These are phyloP conservation scores for Phocoena sinus DNA, from an alignment of 2,113 vertebrate species.

Conservation along the genomic window DNA sequence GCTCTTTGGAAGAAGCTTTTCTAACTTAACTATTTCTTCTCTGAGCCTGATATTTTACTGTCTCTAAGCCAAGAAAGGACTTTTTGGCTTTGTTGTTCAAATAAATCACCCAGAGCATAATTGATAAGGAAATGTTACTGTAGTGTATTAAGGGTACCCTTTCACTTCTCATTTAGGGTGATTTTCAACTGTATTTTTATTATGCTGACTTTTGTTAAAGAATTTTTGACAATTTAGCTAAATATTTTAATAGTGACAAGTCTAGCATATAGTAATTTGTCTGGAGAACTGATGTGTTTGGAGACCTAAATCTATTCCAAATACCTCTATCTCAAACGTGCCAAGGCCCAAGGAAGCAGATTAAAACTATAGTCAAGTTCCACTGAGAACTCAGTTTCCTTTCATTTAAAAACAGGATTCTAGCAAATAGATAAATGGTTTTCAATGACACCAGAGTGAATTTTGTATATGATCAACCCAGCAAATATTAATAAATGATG, in stretches of 20 bases:
- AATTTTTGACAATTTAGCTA: background rate
- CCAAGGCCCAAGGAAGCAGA: background rate
- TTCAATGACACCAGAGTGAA: background rate
- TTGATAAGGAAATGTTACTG: background rate
- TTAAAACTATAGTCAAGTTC: background rate
- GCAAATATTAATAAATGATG: background rate
- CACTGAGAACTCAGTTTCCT: background rate
- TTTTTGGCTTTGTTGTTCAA: background rate
- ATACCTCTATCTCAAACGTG: background rate
- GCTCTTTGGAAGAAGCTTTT: background rate
- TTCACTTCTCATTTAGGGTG: background rate
- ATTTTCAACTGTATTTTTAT: background rate
- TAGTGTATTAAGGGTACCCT: background rate
- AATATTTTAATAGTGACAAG: conserved; percentile 26
- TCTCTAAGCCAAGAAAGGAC: background rate
- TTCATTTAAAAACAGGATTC: conserved; percentile 17
- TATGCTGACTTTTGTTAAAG: conserved; percentile 14
- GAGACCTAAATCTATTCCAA: background rate
- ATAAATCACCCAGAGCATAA: background rate
- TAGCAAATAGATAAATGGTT: background rate
- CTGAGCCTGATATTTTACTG: background rate
- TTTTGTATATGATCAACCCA: conserved; percentile 29
- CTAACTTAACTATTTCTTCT: background rate
- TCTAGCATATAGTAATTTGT: background rate
- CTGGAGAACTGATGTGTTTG: background rate